phyloP scores from a whole-genome alignment of 2,113 vertebrate genomes.

The Erythrolamprus reginae region DNA sequence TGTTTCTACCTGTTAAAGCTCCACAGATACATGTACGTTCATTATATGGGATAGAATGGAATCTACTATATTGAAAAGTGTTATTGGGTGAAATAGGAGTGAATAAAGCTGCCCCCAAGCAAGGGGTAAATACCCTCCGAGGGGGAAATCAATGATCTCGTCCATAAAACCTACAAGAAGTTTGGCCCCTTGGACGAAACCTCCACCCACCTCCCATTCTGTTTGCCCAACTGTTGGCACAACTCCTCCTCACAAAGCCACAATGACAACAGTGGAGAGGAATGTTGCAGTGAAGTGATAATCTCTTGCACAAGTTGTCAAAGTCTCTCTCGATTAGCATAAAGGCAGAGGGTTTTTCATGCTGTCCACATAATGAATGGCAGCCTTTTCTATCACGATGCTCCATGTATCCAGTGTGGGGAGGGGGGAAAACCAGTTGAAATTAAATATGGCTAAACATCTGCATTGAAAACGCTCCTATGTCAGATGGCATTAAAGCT shows the following conservation, averaged over 20 bases:
- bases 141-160: not conserved
- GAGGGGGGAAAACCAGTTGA: not conserved
- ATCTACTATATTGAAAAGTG: not conserved
- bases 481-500: not conserved
- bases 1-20: no score
- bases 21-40: no score
- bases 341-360: not conserved
- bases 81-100: no score
- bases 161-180: not conserved
- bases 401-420: not conserved
- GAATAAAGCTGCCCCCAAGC: not conserved
- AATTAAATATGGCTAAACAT: slow-evolving; percentile 3
- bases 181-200: not conserved
- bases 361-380: not conserved
- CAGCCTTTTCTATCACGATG: not conserved
- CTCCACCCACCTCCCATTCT: not conserved
- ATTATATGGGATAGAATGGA: no score
- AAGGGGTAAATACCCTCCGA: not conserved
- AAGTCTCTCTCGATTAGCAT: not conserved
- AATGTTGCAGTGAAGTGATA: not conserved
- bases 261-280: not conserved
- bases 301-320: not conserved
- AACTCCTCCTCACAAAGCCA: not conserved
- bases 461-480: not conserved
- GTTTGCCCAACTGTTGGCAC: not conserved